Conservation (phyloP, 2,888 invertebrate species). For the Caenorhabditis zanzibari region DNA sequence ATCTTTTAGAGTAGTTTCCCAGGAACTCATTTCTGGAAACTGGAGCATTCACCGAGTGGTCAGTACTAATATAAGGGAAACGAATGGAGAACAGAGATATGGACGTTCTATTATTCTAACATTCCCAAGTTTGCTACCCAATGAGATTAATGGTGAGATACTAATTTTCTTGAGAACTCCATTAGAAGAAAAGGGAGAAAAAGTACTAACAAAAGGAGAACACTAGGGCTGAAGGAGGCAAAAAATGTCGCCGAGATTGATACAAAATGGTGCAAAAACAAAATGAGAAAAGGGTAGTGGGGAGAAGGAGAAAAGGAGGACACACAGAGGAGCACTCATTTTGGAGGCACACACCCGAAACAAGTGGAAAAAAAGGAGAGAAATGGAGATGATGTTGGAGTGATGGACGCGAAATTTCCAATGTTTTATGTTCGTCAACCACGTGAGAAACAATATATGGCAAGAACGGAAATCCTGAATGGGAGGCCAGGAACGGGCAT, state of each 20-base stretch:
- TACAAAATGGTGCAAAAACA: slow-evolving; percentile 45
- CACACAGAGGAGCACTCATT: slow-evolving; percentile 40
- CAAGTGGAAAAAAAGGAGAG: slow-evolving; percentile 12
- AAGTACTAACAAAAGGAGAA: slow-evolving; percentile 5
- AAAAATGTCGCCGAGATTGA: slow-evolving; percentile 39
- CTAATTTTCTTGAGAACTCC: background rate
- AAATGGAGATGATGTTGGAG: slow-evolving; percentile 28
- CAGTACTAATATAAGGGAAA: background rate
- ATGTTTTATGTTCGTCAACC: slow-evolving; percentile 24
- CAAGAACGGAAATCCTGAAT: background rate
- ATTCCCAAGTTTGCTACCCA: background rate
- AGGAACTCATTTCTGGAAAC: slow-evolving; percentile 31
- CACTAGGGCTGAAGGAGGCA: slow-evolving; percentile 5
- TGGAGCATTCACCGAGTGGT: too few relatives aligned
- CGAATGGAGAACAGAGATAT: too few relatives aligned
- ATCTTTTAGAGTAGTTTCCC: background rate
- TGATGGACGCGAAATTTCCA: slow-evolving; percentile 32
- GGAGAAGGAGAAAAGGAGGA: slow-evolving; percentile 7
- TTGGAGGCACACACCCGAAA: slow-evolving; percentile 13
- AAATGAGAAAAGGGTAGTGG: slow-evolving; percentile 33
- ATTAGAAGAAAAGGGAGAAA: slow-evolving; percentile 6
- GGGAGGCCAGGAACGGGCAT: too few relatives aligned
- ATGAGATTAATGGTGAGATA: slow-evolving; percentile 22
- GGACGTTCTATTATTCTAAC: background rate
- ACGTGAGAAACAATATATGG: background rate